Percentiles rank a stretch among this genome's conserved stretches.
These are phyloP conservation scores for Sebastes steindachneri DNA, from an alignment of 2,797 vertebrate genomes.

Conservation along the genomic window DNA sequence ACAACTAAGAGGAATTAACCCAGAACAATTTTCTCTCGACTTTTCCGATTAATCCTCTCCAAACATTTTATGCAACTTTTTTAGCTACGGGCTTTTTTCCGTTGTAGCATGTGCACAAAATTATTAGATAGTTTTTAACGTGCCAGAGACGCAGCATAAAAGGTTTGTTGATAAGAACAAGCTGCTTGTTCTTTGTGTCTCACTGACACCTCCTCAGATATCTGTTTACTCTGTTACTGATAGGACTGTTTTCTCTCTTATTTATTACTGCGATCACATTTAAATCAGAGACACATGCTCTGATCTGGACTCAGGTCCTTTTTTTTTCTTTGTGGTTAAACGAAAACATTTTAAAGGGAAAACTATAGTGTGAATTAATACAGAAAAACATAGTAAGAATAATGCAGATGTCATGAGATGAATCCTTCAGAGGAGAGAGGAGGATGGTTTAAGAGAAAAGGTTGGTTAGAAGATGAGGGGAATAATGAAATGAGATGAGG, in stretches of 20 bases:
- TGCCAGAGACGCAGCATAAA: background rate
- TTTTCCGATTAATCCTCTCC: background rate
- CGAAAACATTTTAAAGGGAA: background rate
- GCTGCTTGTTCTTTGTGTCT: background rate
- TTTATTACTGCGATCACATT: background rate
- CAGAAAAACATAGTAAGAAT: background rate
- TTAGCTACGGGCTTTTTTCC: no score
- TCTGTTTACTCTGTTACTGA: background rate
- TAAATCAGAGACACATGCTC: conserved; percentile 18
- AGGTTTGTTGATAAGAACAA: background rate
- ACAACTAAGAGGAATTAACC: no score
- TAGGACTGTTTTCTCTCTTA: background rate
- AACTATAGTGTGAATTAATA: background rate
- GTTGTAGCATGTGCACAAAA: background rate
- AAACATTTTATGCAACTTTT: background rate
- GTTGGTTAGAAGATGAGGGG: background rate
- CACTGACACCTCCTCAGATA: background rate
- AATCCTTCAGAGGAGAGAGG: background rate
- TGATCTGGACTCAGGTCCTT: background rate
- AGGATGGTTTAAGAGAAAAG: background rate
- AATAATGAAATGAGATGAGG: background rate
- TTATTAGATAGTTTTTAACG: background rate
- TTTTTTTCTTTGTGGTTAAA: background rate
- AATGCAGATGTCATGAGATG: background rate
- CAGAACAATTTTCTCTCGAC: background rate